Conservation (phyloP, 2,888 invertebrate genomes). For the Pyrrhosoma nymphula region DNA sequence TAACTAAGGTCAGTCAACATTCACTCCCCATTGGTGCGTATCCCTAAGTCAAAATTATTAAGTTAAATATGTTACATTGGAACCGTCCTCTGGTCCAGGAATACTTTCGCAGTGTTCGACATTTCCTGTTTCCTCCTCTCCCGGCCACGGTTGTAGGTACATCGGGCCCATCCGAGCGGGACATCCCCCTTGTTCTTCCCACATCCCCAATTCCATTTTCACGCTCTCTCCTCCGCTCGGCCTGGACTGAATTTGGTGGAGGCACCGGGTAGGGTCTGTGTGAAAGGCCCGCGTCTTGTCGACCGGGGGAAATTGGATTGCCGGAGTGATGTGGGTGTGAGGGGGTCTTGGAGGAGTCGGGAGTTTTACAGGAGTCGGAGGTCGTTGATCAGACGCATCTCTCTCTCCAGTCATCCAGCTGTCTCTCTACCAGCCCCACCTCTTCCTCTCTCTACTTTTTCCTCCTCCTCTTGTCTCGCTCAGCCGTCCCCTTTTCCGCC, state of each 20-base stretch:
- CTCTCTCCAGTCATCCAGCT: neutral
- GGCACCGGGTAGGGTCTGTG: neutral
- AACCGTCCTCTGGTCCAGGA: too few relatives aligned
- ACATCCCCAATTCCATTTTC: neutral
- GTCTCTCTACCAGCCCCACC: neutral
- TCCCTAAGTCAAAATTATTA: too few relatives aligned
- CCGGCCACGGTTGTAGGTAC: neutral
- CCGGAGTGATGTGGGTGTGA: neutral
- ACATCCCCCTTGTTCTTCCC: neutral
- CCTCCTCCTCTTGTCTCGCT: neutral
- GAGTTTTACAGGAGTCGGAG: neutral
- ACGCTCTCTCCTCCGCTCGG: neutral
- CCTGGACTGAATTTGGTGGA: neutral
- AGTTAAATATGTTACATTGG: too few relatives aligned
- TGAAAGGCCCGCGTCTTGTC: neutral
- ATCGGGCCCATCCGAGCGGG: too few relatives aligned
- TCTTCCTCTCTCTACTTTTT: neutral
- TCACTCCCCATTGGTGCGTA: too few relatives aligned
- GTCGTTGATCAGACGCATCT: constrained; percentile 14
- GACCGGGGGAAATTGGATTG: neutral
- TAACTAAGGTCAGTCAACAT: too few relatives aligned
- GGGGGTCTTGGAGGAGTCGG: neutral
- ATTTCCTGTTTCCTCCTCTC: neutral
- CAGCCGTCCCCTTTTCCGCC: neutral
- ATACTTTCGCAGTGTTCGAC: neutral